Base-by-base conservation (phyloP, 92 coral and sea anemone genomes). In the Epizoanthus ramosus region DNA sequence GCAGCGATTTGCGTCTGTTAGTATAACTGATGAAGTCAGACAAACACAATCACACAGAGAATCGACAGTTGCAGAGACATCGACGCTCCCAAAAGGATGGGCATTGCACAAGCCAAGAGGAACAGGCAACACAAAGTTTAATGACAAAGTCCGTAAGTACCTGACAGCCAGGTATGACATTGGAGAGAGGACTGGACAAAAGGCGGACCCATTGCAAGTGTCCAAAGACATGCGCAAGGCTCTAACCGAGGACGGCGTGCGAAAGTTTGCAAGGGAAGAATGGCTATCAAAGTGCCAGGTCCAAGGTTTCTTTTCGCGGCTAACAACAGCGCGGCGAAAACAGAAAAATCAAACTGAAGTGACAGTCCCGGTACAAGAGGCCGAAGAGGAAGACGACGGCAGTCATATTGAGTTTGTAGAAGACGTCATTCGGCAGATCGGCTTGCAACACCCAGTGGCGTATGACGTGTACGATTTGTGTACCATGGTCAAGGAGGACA, bases 221-320 rank as follows among this genome's bases (percentile, higher is more conserved):
- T 56, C 86, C 3, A 25, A 68, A 16, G 90, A 81, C 87, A 24
- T 87, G 85, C 39, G 85, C n/a, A 68, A 69, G 16, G 90, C 87
- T 65, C 19, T 45, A 39, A 17, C 72, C 66, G 90, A 74, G 50
- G 47, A 63, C 60, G 76, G 79, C 10, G 77, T 52, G 37, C 45
- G 71, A 37, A 45, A 81, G 35, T 87, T 87, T 57, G 10, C 73
- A 4, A 74, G 61, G 39, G 70, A 64, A 16, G 87, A 87, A 24
- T 87, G 90, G 90, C 76, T 87, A 57, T 74, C 16, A 28, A 82
- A 64, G 22, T 39, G 45, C 24, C 90, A 87, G 37, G 50, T 87
- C 33, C 28, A 67, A 56, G 71, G 90, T 1, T 81, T 81, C 65
- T 82, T 87, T 56, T 81, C 87, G 16, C 41, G 85, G 25, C 1